These are phyloP conservation scores for Malurus elegans DNA, from an alignment of 2,113 vertebrate species.

Conservation along the genomic window DNA sequence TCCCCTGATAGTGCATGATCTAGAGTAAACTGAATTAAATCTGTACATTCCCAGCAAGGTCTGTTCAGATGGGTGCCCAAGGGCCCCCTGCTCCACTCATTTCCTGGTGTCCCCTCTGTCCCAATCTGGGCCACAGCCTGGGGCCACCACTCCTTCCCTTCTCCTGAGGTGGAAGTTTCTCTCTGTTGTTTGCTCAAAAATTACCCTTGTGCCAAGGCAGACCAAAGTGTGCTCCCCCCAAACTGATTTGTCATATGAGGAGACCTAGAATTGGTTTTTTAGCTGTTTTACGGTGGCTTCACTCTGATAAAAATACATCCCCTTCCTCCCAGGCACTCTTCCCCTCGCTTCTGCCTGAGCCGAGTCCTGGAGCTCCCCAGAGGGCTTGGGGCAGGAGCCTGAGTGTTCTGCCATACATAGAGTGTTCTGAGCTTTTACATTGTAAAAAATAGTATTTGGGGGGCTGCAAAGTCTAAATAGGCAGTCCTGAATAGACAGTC, in stretches of 20 bases:
- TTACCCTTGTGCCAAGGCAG: rapidly evolving
- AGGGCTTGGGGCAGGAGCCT: neutral
- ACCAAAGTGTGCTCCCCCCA: neutral
- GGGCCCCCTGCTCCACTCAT: neutral
- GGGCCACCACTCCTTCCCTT: neutral
- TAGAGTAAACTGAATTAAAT: neutral
- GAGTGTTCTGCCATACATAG: neutral
- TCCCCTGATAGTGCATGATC: neutral
- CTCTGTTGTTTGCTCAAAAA: rapidly evolving
- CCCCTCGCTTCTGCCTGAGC: neutral
- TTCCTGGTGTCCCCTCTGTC: neutral
- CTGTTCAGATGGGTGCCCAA: neutral
- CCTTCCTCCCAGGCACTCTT: neutral
- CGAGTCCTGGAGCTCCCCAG: neutral
- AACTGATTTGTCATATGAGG: rapidly evolving
- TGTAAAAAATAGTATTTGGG: rapidly evolving
- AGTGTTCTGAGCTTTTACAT: neutral
- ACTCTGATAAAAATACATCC: neutral
- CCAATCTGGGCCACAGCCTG: neutral
- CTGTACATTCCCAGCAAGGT: rapidly evolving
- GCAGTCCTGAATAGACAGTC: neutral
- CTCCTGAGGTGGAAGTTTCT: neutral
- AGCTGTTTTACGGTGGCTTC: neutral
- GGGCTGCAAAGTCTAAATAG: neutral
- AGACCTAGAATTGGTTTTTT: neutral